Evolutionary conservation across 2,888 invertebrate genomes (phyloP).

Genomic region (Halocaridina rubra): DNA sequence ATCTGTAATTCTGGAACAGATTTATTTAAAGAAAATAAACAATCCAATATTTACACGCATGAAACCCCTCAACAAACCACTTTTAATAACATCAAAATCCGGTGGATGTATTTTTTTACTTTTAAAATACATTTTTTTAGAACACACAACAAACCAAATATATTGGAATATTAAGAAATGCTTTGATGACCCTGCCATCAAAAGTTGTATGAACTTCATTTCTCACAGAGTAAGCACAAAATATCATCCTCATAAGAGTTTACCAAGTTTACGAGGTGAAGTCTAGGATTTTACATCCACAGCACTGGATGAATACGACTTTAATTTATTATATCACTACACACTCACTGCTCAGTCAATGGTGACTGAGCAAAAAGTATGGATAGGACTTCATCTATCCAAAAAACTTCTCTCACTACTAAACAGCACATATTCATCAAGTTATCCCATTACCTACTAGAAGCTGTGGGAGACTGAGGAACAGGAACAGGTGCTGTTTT

Average conservation of each 20-base stretch:
- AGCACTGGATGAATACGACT: not conserved
- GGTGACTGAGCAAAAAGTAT: not conserved
- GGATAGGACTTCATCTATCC: not conserved
- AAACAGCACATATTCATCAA: too few relatives aligned
- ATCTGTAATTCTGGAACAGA: not conserved
- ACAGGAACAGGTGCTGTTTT: constrained; percentile 50
- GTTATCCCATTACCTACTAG: not conserved
- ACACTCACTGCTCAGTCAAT: constrained; percentile 3
- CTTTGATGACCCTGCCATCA: not conserved
- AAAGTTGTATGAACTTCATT: too few relatives aligned
- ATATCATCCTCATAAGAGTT: too few relatives aligned
- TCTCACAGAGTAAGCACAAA: too few relatives aligned
- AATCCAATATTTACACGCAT: constrained; percentile 36
- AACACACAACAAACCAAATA: not conserved
- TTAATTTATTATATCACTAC: not conserved
- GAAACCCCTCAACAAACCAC: not conserved
- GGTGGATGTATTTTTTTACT: not conserved
- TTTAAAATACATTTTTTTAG: not conserved
- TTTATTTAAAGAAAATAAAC: not conserved
- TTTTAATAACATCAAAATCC: not conserved
- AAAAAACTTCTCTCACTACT: not conserved
- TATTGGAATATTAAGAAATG: not conserved
- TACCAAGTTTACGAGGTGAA: not conserved
- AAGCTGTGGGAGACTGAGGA: constrained; percentile 32
- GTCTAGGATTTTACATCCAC: not conserved